Evolutionary conservation across 2,888 invertebrate genomes (phyloP), one percentile per base, ranked within the genome.

Genomic region (Helicoverpa assulta): DNA sequence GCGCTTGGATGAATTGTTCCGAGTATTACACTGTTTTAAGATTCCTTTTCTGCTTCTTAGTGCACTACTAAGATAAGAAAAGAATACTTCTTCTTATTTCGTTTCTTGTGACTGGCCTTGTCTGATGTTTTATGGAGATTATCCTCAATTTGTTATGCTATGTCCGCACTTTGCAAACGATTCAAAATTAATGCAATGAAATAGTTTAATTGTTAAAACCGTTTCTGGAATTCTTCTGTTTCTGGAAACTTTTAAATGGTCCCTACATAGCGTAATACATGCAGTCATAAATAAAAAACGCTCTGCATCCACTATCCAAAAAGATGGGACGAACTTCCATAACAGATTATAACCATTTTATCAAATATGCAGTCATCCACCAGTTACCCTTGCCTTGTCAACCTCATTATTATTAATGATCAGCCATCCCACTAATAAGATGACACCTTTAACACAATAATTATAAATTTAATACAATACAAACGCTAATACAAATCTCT

Each of bases 401-500:
- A 26, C 37, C 8, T 19, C 3, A 1, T 21, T 12, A 0, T 60
- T 40, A 59, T 50, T 51, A 54, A 56, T 57, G n/a, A 54, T 8
- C 19, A 29, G 14, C 51, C 12, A 18, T n/a, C n/a, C 19, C 33
- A 8, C n/a, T 57, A 53, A 63, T 53, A 55, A 21, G 47, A 33
- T 62, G 47, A 59, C 60, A 61, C 51, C 51, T 50, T 33, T 53
- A 67, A 29, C 37, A 26, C 26, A 21, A 52, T 59, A 56, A 59
- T 62, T n/a, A 59, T 55, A 8, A 14, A 59, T 37, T 70, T 19
- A 19, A 47, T 63, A 53, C 47, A 56, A 65, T 7, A 52, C 33
- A 52, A 7, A 19, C 61, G 40, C 26, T 59, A 43, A 63, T 57
- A 56, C 14, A 66, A 43, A 56, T 70, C 29, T 52, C 52, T 54